Evolutionary conservation across 2,888 invertebrate genomes (phyloP), one percentile per base, ranked within the genome.

Genomic region (Chirona hameri): DNA sequence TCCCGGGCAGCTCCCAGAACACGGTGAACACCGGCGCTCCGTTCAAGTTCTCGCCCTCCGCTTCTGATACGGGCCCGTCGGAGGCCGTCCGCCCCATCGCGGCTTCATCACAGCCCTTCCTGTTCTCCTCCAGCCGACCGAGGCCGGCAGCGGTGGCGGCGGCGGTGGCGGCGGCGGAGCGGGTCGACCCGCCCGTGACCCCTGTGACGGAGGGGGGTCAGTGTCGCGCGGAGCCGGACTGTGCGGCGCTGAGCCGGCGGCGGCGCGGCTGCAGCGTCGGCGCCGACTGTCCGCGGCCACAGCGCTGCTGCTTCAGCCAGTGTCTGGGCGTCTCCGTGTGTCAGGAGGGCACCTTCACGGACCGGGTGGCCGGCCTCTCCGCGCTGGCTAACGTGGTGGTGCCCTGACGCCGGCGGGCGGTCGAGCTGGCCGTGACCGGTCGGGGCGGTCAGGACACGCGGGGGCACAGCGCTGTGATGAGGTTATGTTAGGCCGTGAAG

Each of bases 211-310:
- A 15, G 18, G 29, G 10, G 21, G 72, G 72, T 21, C 72, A 72
- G 72, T 76, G 76, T 24, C 76, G 46, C 21, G 21, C 76, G 24
- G 76, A 76, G 76, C 46, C 76, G 76, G 46, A 76, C 76, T 76
- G 76, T 39, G 24, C 18, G 15, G 21, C 24, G 27, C 18, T 31
- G 18, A 76, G 76, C 46, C 76, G 76, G 18, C 76, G 76, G 21
- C 76, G 76, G 12, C 76, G 76, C 46, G 76, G 76, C 76, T 76
- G 76, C 76, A 24, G 24, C 18, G 39, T 18, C 24, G 9, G 15
- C 76, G 39, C 39, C 46, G 46, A 76, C 76, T 76, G 76, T 7
- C 76, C 76, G 76, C 24, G 9, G 24, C 76, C 76, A 24, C 76
- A 76, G 76, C 27, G 27, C 76, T 76, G 76, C 76, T 76, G 76